Conservation (phyloP, 2,888 invertebrate genomes). For the Pachymerium ferrugineum region DNA sequence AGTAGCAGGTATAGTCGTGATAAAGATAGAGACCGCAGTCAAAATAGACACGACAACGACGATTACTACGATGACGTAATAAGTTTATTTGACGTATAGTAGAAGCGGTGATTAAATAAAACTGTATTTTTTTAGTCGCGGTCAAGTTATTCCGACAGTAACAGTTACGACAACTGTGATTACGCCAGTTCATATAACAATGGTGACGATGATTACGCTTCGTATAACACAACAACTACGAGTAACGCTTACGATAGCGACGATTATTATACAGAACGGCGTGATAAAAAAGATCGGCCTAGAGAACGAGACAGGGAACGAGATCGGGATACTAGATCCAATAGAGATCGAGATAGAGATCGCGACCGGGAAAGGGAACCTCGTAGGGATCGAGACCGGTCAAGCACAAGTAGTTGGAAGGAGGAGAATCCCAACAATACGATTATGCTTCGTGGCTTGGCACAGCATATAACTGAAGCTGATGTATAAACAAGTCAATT, state of each 20-base stretch:
- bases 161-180: conserved; percentile 29
- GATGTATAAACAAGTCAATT: too few species aligned
- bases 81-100: neutral
- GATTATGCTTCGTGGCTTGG: conserved; percentile 40
- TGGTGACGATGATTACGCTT: neutral
- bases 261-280: neutral
- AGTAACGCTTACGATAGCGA: neutral
- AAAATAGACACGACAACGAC: neutral
- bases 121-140: conserved; percentile 30
- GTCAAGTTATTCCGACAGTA: conserved; percentile 31
- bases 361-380: conserved; percentile 34
- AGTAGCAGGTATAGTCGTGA: conserved; percentile 32
- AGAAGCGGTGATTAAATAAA: neutral
- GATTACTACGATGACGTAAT: conserved; percentile 31
- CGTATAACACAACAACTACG: neutral
- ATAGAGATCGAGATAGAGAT: conserved; percentile 37
- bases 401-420: conserved; percentile 34
- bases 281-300: conserved; percentile 30
- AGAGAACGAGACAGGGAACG: conserved; percentile 37
- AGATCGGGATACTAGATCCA: conserved; percentile 33
- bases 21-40: conserved; percentile 34
- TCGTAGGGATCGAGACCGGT: conserved; percentile 35
- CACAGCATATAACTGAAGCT: conserved; percentile 39
- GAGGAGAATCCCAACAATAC: conserved; percentile 41
- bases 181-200: conserved; percentile 1